phyloP scores from a whole-genome alignment of 2,888 invertebrate genomes.

The Lamellibrachia satsuma region DNA sequence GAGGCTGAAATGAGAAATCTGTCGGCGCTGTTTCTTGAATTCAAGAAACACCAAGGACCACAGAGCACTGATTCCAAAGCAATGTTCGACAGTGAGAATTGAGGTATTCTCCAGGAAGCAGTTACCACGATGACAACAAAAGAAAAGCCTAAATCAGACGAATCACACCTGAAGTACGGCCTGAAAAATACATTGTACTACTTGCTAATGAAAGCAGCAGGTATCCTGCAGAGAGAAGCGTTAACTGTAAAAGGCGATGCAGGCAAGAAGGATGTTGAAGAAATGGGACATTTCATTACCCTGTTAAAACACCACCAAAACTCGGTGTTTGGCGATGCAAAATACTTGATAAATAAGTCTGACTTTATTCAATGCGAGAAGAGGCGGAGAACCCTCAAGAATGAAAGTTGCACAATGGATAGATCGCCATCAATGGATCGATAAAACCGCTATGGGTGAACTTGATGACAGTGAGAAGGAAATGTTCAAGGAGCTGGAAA shows the following conservation, averaged over 20 bases:
- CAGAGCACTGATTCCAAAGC: not conserved
- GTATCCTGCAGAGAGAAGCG: not conserved
- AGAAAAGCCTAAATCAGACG: not conserved
- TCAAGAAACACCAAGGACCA: not conserved
- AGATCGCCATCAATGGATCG: conserved; percentile 13
- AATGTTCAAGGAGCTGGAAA: not conserved
- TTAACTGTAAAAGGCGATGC: not conserved
- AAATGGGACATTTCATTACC: not conserved
- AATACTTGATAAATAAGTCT: conserved; percentile 18
- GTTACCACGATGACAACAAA: not conserved
- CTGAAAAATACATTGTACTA: not conserved
- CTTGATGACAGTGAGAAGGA: not conserved
- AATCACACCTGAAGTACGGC: not conserved
- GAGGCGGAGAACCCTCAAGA: not conserved
- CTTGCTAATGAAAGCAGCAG: not conserved
- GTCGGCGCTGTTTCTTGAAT: not conserved
- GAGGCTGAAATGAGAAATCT: too few species aligned
- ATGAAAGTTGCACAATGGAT: not conserved
- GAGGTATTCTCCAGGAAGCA: not conserved
- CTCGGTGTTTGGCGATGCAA: conserved; percentile 14
- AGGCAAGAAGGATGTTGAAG: not conserved
- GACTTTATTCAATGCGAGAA: conserved; percentile 20
- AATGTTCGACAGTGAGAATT: not conserved
- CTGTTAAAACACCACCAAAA: conserved; percentile 6
- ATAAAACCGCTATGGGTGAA: not conserved